Conservation (phyloP, 2,113 vertebrate species). For the Calidris pygmaea region DNA sequence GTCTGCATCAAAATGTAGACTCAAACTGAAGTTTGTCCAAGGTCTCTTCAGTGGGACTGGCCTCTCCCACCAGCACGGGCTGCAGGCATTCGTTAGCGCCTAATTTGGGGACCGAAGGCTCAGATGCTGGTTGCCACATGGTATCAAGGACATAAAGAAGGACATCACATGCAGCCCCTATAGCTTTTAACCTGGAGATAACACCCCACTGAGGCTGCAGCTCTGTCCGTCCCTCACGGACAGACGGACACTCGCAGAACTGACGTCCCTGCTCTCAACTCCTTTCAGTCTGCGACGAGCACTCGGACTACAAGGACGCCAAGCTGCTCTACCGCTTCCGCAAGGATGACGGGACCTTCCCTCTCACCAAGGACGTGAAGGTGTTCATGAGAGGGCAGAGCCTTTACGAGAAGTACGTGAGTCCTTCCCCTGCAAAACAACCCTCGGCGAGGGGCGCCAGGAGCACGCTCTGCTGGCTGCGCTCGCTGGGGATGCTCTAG, state of each 20-base stretch:
- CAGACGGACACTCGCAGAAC: rapidly evolving
- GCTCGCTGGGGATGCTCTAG: not conserved
- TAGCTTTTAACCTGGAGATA: not conserved
- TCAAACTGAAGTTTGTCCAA: not conserved
- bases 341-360: slow-evolving; percentile 87
- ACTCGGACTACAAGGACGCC: slow-evolving; percentile 83
- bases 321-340: slow-evolving; percentile 88
- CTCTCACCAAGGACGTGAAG: slow-evolving; percentile 83
- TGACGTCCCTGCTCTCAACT: not conserved
- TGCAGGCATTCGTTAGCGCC: rapidly evolving
- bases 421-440: not conserved
- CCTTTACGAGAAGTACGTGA: slow-evolving; percentile 85
- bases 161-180: rapidly evolving
- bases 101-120: rapidly evolving
- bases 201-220: not conserved
- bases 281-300: slow-evolving; percentile 83
- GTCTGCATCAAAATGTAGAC: not conserved
- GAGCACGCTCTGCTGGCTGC: rapidly evolving
- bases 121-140: rapidly evolving
- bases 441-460: rapidly evolving
- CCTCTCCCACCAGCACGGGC: not conserved
- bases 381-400: slow-evolving; percentile 83
- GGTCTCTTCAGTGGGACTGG: not conserved
- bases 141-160: not conserved
- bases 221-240: rapidly evolving